Conservation (phyloP, 2,888 invertebrate species). For the Therioaphis trifolii region DNA sequence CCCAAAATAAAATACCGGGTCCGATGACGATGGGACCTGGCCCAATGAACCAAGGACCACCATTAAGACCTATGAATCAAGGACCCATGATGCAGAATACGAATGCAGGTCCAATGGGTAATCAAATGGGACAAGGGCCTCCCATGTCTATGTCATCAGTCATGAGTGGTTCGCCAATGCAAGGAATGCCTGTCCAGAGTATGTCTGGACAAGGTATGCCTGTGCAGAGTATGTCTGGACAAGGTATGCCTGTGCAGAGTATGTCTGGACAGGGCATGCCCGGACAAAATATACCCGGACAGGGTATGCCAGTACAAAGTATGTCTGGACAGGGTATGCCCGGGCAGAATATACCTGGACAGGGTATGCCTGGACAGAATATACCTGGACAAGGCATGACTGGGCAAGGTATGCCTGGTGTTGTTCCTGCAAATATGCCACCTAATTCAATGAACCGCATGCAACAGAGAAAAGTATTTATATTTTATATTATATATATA, state of each 20-base stretch:
- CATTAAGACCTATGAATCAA: conserved; percentile 66
- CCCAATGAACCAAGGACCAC: conserved; percentile 69
- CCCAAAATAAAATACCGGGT: conserved; percentile 74
- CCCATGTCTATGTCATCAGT: conserved; percentile 71
- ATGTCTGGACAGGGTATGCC: conserved; percentile 66
- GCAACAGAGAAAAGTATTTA: conserved; percentile 62
- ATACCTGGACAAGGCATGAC: not conserved
- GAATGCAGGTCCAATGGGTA: conserved; percentile 68
- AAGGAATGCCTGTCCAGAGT: conserved; percentile 57
- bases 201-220: conserved; percentile 66
- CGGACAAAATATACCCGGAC: not conserved
- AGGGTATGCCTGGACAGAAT: conserved; percentile 4
- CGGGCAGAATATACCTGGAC: conserved; percentile 64
- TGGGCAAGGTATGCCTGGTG: conserved; percentile 67
- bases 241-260: conserved; percentile 64
- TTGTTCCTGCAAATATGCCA: conserved; percentile 68
- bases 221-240: conserved; percentile 65
- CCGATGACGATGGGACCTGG: conserved; percentile 71
- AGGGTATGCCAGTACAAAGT: not conserved
- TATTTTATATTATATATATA: conserved; percentile 45
- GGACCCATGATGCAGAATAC: conserved; percentile 69
- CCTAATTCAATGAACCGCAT: conserved; percentile 67
- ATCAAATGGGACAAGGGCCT: conserved; percentile 68
- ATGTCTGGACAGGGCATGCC: conserved; percentile 32
- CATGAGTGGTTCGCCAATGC: conserved; percentile 69